Evolutionary conservation across 2,113 vertebrate genomes (phyloP), one percentile per base, ranked within the genome.

Genomic region (Leuciscus idus): DNA sequence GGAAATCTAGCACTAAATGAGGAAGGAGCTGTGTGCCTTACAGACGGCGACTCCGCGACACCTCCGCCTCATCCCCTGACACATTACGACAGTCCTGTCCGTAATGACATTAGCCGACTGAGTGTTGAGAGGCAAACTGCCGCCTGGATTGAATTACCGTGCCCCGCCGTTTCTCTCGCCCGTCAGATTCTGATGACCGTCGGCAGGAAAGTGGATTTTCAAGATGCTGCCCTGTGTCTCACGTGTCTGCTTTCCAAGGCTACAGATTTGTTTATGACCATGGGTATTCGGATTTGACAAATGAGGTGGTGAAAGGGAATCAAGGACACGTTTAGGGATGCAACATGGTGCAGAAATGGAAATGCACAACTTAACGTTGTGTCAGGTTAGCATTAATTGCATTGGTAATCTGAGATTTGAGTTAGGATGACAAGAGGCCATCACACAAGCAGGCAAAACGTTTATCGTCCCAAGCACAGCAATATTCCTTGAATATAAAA

Each of bases 1-100:
- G 82, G 82, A 84, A 84, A 84, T 84, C 82, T 84, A 39, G 30
- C 21, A 4, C 82, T 74, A 84, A 73, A 84, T 84, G 82, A 84
- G 68, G 48, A 57, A 50, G 50, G 82, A 74, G 33, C 30, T 19
- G 68, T 82, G 62, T 70, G 79, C 36, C 79, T 66, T 70, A 39
- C 81, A 72, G 66, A 52, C 64, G 64, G 64, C 57, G 81, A 72
- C 81, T 83, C 46, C 46, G 21, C 1, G 66, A 73, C 82, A 84
- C 28, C 82, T 57, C 66, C 12, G 46, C 68, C 48, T 57, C 50
- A 50, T 84, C 82, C 50, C 82, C 50, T 84, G 82, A 84, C 33
- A 74, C 82, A 84, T 73, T 43, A 84, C 30, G 26, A 59, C 23
- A 72, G 68, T 74, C 68, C 13, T 39, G 33, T 57, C 68, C 68